Evolutionary conservation across 2,888 invertebrate species (phyloP).

Genomic region (Lasioglossum villosulum): DNA sequence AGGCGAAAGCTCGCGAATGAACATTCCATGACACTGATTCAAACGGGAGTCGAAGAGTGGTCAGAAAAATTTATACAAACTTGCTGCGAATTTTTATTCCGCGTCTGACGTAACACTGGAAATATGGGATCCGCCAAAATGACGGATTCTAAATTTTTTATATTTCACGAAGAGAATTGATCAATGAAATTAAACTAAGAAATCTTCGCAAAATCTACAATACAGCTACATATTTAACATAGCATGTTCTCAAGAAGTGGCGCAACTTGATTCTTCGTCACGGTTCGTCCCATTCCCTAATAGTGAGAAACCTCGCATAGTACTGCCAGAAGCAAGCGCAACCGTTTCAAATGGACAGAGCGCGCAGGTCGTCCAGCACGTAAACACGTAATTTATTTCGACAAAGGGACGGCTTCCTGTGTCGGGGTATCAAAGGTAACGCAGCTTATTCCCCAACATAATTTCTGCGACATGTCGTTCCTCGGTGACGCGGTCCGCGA

Average conservation of each 20-base stretch:
- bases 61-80: neutral
- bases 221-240: neutral
- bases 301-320: neutral
- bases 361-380: neutral
- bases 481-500: neutral
- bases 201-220: neutral
- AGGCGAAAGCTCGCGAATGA: neutral
- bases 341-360: neutral
- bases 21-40: neutral
- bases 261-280: neutral
- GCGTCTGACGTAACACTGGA: neutral
- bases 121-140: neutral
- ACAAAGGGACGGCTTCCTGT: neutral
- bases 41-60: neutral
- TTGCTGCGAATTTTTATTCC: neutral
- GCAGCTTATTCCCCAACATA: slow-evolving; percentile 6
- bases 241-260: neutral
- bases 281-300: neutral
- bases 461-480: neutral
- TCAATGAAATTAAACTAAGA: no score
- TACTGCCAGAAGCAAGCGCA: neutral
- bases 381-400: slow-evolving; percentile 6
- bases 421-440: neutral
- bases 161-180: no score
- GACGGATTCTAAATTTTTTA: no score